Evolutionary conservation across 1,140 invertebrate species (phyloP), one percentile per base, ranked within the genome.

Genomic region (Helicoverpa armigera): DNA sequence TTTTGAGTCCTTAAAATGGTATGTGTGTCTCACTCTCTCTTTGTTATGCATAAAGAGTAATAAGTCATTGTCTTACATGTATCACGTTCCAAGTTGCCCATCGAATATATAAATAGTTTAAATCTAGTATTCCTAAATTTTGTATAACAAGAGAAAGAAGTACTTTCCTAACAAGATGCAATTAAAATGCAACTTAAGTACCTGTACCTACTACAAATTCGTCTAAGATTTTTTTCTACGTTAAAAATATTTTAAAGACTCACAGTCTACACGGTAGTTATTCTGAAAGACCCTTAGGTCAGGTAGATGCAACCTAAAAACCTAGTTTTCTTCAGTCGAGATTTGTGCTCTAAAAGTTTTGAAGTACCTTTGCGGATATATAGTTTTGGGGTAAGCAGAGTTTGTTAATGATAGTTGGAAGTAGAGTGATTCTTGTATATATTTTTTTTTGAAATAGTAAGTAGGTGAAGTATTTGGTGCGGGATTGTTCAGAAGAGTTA

Each of bases 271-370:
- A 51, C 10, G 3, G 31, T 29, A 48, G 58, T 10, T 63, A 53
- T 51, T 51, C 16, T 14, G 35, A 12, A 78, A 48, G 29, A 73
- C 16, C 69, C 35, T 69, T 80, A 70, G 73, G 58, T 79, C 60
- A 70, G 65, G 65, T 70, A 31, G 51, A 23, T 18, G 53, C n/a
- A 80, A 65, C 70, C 79, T 80, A 67, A 67, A 80, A 80, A 80
- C 79, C 79, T 75, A 80, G 60, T 43, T 80, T 72, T 70, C 58
- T 76, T 54, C 2, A 76, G 48, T 60, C 48, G 13, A 63, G 58
- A 76, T 76, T 76, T 76, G 58, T 76, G 73, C 73, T 76, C 73
- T 76, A 63, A 63, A 76, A 76, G 56, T 76, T 76, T 51, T n/a
- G 51, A 60, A 16, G 35, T 51, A 72, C 14, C 50, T 72, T 72